phyloP scores from a whole-genome alignment of 2,113 vertebrate species.

The Prionailurus bengalensis region DNA sequence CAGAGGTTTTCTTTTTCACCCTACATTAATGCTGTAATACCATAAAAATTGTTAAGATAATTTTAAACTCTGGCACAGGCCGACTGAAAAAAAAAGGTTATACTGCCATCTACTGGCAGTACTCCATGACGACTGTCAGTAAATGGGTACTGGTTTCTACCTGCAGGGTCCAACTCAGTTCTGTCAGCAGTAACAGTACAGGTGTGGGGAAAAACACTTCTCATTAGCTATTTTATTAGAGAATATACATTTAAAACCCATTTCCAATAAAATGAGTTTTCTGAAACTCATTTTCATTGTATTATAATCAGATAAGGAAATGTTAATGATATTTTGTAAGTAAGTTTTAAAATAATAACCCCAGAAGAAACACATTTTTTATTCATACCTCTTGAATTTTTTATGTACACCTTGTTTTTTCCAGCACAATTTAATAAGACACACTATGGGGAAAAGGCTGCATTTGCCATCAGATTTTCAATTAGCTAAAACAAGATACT shows the following conservation, averaged over 20 bases:
- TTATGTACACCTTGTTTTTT: constrained; percentile 48
- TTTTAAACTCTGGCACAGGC: not conserved
- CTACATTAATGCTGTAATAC: constrained; percentile 48
- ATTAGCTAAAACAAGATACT: constrained; percentile 38
- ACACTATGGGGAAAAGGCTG: not conserved
- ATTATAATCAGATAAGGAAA: constrained; percentile 54
- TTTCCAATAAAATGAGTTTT: constrained; percentile 35
- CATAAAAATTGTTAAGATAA: constrained; percentile 1
- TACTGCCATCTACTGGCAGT: constrained; percentile 88
- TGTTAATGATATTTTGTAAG: constrained; percentile 45
- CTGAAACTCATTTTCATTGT: not conserved
- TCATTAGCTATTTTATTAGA: constrained; percentile 17
- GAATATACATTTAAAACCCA: constrained; percentile 41
- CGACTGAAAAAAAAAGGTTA: constrained; percentile 36
- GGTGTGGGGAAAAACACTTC: not conserved
- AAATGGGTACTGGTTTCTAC: not conserved
- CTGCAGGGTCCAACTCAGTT: not conserved
- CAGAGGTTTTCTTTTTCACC: constrained; percentile 56
- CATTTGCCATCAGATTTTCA: constrained; percentile 39
- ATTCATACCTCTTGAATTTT: constrained; percentile 50
- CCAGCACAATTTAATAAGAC: constrained; percentile 53
- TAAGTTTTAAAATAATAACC: constrained; percentile 59
- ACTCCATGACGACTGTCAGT: not conserved
- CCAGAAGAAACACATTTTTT: constrained; percentile 22
- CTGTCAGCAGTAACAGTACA: not conserved